Conservation (phyloP, 2,888 invertebrate genomes). For the Leucophora obtusa region DNA sequence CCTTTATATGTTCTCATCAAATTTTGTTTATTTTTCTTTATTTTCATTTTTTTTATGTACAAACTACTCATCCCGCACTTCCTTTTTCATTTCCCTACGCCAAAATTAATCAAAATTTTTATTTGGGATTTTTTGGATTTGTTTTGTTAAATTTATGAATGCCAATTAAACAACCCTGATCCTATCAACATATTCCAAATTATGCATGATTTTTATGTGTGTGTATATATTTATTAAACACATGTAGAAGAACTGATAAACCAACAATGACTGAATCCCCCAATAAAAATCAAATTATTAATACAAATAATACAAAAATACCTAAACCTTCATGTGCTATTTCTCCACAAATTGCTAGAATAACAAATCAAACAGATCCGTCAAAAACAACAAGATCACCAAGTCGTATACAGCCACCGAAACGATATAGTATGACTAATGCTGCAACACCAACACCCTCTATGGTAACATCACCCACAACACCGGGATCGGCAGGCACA, state of each 20-base stretch:
- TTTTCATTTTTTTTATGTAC: conserved; percentile 58
- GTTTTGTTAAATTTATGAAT: conserved; percentile 10
- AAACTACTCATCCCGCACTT: conserved; percentile 16
- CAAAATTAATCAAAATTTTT: conserved; percentile 15
- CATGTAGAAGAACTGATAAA: conserved; percentile 67
- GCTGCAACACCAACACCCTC: conserved; percentile 59
- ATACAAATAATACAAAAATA: conserved; percentile 55
- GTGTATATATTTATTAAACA: conserved; percentile 9
- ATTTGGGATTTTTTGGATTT: conserved; percentile 33
- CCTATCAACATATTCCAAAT: conserved; percentile 6
- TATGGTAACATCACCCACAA: conserved; percentile 68
- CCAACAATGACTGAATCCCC: conserved; percentile 39
- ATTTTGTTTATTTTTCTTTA: conserved; percentile 58
- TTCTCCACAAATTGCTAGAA: conserved; percentile 74
- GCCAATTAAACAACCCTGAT: neutral
- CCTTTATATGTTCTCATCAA: conserved; percentile 33
- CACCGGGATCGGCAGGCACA: conserved; percentile 68
- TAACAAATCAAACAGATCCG: conserved; percentile 71
- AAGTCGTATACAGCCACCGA: conserved; percentile 78
- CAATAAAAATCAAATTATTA: conserved; percentile 47
- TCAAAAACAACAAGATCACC: conserved; percentile 75
- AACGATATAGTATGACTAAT: conserved; percentile 75
- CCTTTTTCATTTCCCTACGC: conserved; percentile 23
- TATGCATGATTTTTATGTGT: conserved; percentile 37
- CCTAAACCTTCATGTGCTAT: conserved; percentile 66